Conservation (phyloP, 1,140 invertebrate genomes). For the Cecropterus lyciades region DNA sequence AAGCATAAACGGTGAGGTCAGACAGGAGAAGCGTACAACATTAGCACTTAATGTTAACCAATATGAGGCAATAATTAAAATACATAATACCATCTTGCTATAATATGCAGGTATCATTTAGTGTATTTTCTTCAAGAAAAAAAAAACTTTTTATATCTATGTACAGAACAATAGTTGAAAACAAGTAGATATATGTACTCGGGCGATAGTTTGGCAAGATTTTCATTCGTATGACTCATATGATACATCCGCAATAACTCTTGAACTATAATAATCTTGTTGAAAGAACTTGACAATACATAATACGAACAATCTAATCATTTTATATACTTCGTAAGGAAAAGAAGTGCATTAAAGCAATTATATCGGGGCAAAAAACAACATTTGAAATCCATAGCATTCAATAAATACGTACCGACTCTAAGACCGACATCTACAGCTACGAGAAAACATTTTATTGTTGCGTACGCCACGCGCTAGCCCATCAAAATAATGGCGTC, state of each 20-base stretch:
- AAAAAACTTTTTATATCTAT: background rate
- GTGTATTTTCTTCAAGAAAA: background rate
- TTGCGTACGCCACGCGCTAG: constrained; percentile 57
- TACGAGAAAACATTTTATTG: constrained; percentile 63
- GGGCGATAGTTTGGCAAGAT: constrained; percentile 6
- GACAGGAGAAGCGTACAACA: constrained; percentile 57
- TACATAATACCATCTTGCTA: constrained; percentile 18
- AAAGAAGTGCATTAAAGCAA: background rate
- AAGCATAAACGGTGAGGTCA: constrained; percentile 67
- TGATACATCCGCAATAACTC: constrained; percentile 15
- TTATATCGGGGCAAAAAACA: no score
- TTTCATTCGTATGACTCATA: constrained; percentile 6
- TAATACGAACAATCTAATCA: background rate
- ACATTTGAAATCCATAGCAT: no score
- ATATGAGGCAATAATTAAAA: constrained; percentile 37
- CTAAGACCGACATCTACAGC: constrained; percentile 18
- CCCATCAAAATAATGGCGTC: constrained; percentile 79
- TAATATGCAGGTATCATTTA: no score
- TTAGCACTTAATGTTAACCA: constrained; percentile 54
- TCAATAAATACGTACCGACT: background rate
- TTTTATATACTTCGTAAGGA: background rate
- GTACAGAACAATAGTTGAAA: constrained; percentile 19
- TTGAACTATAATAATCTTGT: background rate
- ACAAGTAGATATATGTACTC: constrained; percentile 3
- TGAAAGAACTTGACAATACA: constrained; percentile 2